Conservation (phyloP, 2,888 invertebrate species). For the Galerucella pusilla region DNA sequence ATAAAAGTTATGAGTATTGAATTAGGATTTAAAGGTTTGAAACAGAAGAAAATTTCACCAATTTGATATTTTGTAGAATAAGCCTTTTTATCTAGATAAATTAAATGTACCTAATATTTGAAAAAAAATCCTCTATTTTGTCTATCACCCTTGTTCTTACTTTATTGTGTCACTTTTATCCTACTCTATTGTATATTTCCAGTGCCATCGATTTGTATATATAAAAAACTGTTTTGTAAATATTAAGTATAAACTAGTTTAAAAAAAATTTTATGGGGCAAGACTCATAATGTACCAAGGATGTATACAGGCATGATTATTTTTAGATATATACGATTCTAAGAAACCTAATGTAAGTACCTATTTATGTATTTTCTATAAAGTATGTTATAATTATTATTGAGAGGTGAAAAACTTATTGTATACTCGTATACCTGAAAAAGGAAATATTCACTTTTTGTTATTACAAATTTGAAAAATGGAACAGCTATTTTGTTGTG, state of each 20-base stretch:
- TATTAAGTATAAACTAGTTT: constrained; percentile 34
- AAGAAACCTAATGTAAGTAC: constrained; percentile 36
- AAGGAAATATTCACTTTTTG: constrained; percentile 20
- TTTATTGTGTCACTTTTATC: constrained; percentile 24
- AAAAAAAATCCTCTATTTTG: constrained; percentile 31
- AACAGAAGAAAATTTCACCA: not conserved
- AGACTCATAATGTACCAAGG: constrained; percentile 57
- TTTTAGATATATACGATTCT: constrained; percentile 55
- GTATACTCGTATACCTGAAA: constrained; percentile 29
- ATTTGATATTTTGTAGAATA: not conserved
- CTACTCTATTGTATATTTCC: constrained; percentile 48
- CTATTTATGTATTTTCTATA: constrained; percentile 56
- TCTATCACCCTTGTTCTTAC: constrained; percentile 46
- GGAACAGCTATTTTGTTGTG: constrained; percentile 5
- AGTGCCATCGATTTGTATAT: constrained; percentile 49
- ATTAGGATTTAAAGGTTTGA: too few species aligned
- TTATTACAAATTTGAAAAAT: not conserved
- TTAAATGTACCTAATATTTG: constrained; percentile 2
- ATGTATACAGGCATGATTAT: constrained; percentile 63
- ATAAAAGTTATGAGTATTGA: too few species aligned
- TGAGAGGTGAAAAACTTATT: constrained; percentile 46
- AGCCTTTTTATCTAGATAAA: not conserved
- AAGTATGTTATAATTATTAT: constrained; percentile 46
- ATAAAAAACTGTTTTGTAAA: constrained; percentile 35
- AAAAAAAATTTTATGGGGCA: constrained; percentile 21